Evolutionary conservation across 2,113 vertebrate species (phyloP).

Genomic region (Coptodon bakossiorum): DNA sequence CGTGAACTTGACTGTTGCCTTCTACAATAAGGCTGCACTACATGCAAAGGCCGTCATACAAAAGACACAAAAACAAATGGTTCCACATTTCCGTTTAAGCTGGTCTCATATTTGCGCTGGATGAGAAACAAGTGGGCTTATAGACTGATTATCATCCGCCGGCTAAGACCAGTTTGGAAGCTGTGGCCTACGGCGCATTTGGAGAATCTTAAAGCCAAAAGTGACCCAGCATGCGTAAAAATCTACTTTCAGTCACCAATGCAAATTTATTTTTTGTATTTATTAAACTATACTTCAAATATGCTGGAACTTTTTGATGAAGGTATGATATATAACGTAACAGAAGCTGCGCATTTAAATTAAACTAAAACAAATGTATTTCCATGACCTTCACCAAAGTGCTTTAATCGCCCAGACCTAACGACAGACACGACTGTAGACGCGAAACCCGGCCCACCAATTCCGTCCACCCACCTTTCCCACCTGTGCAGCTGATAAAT

Average conservation of each 20-base stretch:
- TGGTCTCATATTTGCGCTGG: background rate
- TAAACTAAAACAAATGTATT: background rate
- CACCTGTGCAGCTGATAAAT: background rate
- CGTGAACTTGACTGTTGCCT: slow-evolving; percentile 54
- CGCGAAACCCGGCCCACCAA: background rate
- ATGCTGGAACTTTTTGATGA: background rate
- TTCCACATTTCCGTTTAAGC: background rate
- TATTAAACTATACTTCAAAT: background rate
- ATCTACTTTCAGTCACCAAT: background rate
- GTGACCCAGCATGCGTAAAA: background rate
- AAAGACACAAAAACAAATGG: background rate
- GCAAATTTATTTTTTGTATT: background rate
- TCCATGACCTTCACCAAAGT: background rate
- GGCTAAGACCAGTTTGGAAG: background rate
- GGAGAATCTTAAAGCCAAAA: background rate
- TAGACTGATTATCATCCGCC: background rate
- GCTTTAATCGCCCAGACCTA: background rate
- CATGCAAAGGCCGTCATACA: background rate
- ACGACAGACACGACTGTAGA: background rate
- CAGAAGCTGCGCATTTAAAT: background rate
- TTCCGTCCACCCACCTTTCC: background rate
- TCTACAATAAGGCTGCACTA: background rate
- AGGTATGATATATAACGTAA: background rate
- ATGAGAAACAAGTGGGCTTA: background rate
- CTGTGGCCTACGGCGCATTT: background rate